A percentile compares a stretch with the other conserved stretches of the same genome.
Evolutionary conservation across 2,888 invertebrate species (phyloP).

Genomic region (Lepidochitona cinerea): DNA sequence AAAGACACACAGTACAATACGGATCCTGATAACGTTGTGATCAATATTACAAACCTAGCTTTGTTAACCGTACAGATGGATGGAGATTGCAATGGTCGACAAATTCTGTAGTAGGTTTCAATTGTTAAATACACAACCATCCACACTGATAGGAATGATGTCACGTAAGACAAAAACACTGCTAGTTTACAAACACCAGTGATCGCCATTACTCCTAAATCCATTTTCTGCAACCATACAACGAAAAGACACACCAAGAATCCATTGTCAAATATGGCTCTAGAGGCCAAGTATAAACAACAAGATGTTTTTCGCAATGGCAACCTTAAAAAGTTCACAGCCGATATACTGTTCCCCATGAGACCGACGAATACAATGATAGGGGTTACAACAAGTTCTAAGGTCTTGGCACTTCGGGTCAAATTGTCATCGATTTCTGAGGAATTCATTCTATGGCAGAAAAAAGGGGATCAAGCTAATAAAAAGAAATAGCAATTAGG

Average conservation of each 20-base stretch:
- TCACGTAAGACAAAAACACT: constrained; percentile 73
- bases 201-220: constrained; percentile 44
- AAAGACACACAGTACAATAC: constrained; percentile 46
- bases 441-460: too few relatives aligned
- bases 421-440: too few relatives aligned
- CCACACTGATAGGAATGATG: constrained; percentile 86
- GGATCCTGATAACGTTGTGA: constrained; percentile 31
- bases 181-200: constrained; percentile 66
- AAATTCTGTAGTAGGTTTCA: constrained; percentile 86
- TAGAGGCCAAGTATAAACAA: constrained; percentile 82
- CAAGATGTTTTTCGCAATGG: constrained; percentile 82
- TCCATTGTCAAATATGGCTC: constrained; percentile 84
- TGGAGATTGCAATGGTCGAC: constrained; percentile 78
- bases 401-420: too few relatives aligned
- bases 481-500: too few relatives aligned
- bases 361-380: constrained; percentile 80
- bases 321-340: constrained; percentile 81
- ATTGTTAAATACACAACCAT: constrained; percentile 87
- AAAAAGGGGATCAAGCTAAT: too few relatives aligned
- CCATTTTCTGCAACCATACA: constrained; percentile 41
- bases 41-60: constrained; percentile 37
- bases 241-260: constrained; percentile 79
- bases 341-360: constrained; percentile 81
- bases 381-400: constrained; percentile 79
- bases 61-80: constrained; percentile 41